These are phyloP conservation scores for Apotomis betuletana DNA, from an alignment of 2,888 invertebrate species.

Conservation along the genomic window DNA sequence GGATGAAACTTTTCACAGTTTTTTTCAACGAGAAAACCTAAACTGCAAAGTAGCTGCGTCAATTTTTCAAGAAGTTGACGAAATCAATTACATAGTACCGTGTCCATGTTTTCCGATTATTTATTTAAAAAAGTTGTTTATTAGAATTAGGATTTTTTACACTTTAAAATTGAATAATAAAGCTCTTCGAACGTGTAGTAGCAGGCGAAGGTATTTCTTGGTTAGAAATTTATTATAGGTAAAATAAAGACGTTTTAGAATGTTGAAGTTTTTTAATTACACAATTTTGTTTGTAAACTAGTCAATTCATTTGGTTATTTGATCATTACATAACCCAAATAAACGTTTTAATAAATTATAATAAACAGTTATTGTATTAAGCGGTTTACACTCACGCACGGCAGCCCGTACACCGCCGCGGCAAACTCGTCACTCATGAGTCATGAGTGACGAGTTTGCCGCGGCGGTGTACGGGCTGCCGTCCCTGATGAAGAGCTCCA, in stretches of 20 bases:
- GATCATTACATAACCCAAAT: background rate
- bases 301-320: background rate
- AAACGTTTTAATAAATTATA: background rate
- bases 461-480: too few species aligned
- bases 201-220: background rate
- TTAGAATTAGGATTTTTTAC: background rate
- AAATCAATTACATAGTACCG: background rate
- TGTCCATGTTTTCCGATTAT: background rate
- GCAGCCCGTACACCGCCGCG: too few species aligned
- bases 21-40: background rate
- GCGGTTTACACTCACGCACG: too few species aligned
- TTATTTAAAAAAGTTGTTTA: background rate
- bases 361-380: background rate
- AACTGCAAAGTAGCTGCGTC: background rate
- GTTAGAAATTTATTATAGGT: background rate
- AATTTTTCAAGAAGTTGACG: background rate
- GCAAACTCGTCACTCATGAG: too few species aligned
- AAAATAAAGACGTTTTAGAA: background rate
- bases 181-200: conserved; percentile 9
- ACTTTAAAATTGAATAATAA: conserved; percentile 3
- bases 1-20: conserved; percentile 11
- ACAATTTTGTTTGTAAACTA: background rate
- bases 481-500: too few species aligned
- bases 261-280: background rate
- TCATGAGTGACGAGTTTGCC: too few species aligned